Conservation (phyloP, 2,113 vertebrate genomes). For the Mesocricetus auratus region DNA sequence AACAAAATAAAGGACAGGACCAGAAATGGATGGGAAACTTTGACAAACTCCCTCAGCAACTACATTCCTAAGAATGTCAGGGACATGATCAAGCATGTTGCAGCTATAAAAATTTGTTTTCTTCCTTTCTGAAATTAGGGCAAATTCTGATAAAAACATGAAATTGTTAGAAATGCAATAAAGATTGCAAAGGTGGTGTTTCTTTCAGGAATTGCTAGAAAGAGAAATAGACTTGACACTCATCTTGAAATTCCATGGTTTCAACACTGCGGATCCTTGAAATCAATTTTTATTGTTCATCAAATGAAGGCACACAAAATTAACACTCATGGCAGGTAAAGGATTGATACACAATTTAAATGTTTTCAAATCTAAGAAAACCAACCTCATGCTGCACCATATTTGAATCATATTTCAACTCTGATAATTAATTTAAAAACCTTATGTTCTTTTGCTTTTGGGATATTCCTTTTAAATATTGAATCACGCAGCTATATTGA, state of each 20-base stretch:
- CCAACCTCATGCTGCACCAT: background rate
- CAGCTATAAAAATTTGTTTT: background rate
- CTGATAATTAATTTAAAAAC: conserved; percentile 29
- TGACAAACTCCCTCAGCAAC: conserved; percentile 32
- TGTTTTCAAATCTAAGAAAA: conserved; percentile 17
- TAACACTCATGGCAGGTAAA: conserved; percentile 1
- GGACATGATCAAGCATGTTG: background rate
- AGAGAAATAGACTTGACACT: conserved; percentile 42
- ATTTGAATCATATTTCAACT: conserved; percentile 43
- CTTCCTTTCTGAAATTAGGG: background rate
- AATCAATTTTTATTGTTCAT: conserved; percentile 22
- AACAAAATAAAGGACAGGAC: conserved; percentile 43
- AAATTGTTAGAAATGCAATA: conserved; percentile 46
- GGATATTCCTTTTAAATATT: background rate
- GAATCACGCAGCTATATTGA: background rate
- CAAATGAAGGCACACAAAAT: background rate
- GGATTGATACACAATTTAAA: background rate
- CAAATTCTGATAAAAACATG: conserved; percentile 44
- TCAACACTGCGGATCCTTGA: background rate
- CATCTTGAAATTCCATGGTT: background rate
- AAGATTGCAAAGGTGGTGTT: background rate
- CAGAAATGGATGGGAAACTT: conserved; percentile 42
- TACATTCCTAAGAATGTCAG: background rate
- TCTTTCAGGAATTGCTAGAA: conserved; percentile 20
- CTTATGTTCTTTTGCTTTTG: background rate